Evolutionary conservation across 2,888 invertebrate genomes (phyloP).

Genomic region (Eueremaeus valkanovi): DNA sequence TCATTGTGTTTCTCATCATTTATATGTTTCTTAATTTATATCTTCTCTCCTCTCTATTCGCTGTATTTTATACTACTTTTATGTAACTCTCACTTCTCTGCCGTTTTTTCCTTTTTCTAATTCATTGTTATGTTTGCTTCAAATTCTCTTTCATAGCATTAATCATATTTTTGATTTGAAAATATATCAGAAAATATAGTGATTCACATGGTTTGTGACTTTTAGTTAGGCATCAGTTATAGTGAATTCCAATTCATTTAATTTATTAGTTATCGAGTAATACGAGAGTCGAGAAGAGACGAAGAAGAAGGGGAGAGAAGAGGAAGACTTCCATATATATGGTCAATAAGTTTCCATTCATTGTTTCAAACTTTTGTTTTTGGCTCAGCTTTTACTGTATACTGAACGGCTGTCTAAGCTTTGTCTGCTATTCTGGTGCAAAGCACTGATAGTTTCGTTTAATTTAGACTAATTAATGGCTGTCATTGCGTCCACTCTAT

Average conservation of each 20-base stretch:
- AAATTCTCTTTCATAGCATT: not conserved
- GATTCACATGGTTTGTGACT: not conserved
- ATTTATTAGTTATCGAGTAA: constrained; percentile 1
- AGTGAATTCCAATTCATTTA: not conserved
- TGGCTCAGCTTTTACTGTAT: not conserved
- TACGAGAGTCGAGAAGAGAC: not conserved
- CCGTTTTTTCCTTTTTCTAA: not conserved
- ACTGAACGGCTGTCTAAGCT: no score
- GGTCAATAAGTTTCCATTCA: not conserved
- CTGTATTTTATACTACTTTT: not conserved
- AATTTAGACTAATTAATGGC: constrained; percentile 29
- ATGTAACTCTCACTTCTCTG: not conserved
- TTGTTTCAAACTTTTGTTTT: not conserved
- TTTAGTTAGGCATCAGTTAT: constrained; percentile 2
- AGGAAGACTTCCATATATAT: not conserved
- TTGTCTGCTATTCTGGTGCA: no score
- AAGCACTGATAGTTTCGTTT: not conserved
- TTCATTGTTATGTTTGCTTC: not conserved
- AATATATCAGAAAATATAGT: not conserved
- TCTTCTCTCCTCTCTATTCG: not conserved
- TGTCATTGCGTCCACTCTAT: constrained; percentile 23
- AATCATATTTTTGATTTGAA: constrained; percentile 10
- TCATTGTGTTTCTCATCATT: constrained; percentile 16
- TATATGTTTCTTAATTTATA: constrained; percentile 24
- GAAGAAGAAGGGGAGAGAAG: no score